Percentiles rank a stretch among this genome's conserved stretches.
phyloP scores from a whole-genome alignment of 2,797 vertebrate genomes.

The Spea hammondii region DNA sequence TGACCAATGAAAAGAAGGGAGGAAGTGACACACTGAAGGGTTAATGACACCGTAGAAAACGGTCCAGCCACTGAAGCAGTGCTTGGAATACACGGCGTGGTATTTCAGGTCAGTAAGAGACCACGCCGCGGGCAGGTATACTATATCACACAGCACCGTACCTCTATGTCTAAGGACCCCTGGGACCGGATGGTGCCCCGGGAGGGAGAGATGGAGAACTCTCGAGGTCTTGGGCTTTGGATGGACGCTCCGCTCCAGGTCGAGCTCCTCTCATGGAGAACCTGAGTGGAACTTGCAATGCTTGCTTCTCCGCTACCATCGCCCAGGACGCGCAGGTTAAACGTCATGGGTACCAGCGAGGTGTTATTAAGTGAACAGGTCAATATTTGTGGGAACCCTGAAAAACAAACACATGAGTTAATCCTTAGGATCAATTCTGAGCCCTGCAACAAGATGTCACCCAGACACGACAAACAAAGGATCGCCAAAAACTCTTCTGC shows the following conservation, averaged over 20 bases:
- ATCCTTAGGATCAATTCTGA: too few species aligned
- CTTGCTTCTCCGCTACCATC: slow-evolving; percentile 74
- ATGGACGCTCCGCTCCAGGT: slow-evolving; percentile 59
- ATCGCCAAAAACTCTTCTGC: too few species aligned
- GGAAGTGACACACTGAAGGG: too few species aligned
- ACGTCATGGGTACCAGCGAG: slow-evolving; percentile 76
- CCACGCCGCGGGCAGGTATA: too few species aligned
- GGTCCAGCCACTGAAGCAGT: too few species aligned
- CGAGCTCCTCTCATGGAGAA: slow-evolving; percentile 40
- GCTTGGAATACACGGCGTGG: too few species aligned
- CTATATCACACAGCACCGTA: slow-evolving; percentile 51
- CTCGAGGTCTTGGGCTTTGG: slow-evolving; percentile 59
- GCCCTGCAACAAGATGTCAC: too few species aligned
- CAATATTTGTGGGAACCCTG: slow-evolving; percentile 79
- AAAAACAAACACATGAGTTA: neutral
- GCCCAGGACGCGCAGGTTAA: slow-evolving; percentile 74
- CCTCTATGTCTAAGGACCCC: slow-evolving; percentile 71
- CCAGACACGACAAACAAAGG: too few species aligned
- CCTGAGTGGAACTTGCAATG: slow-evolving; percentile 57
- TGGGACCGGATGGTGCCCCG: slow-evolving; percentile 67
- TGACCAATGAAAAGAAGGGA: too few species aligned
- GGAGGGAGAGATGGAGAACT: slow-evolving; percentile 75
- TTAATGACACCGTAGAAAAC: too few species aligned
- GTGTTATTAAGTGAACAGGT: slow-evolving; percentile 76
- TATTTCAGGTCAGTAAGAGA: too few species aligned